Base-by-base conservation (phyloP, 2,113 vertebrate genomes). In the Bambusicola thoracicus region DNA sequence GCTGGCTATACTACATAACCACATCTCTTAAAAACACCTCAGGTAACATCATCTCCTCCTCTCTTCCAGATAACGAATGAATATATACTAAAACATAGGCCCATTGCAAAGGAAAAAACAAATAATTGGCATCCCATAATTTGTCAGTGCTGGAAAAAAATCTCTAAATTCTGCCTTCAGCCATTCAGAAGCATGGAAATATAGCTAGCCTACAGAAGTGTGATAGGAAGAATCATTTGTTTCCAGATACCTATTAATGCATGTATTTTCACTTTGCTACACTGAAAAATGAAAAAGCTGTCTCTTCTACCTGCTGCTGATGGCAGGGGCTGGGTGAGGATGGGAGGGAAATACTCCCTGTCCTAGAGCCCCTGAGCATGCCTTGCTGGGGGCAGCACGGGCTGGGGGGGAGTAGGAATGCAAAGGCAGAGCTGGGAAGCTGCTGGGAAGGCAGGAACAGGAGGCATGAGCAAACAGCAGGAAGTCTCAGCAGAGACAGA, bases 1-100 rank as follows among this genome's bases (percentile, higher is more conserved):
- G 16, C 15, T 68, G 65, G 66, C 51, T 29, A 81, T 29, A 61
- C 56, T 79, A 89, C 88, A n/a, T 91, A 94, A 87, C 22, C 70
- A 90, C 69, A 67, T 25, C 5, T 12, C 29, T 36, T 76, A 56
- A 89, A 94, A 91, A 78, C 6, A 94, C 24, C 55, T 73, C 58
- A 29, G 43, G 69, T 58, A 91, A 87, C 85, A 76, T 61, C 19
- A 83, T 9, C 5, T 2, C 10, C 5, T 73, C 81, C 61, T 77
- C 16, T 49, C 68, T 85, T 85, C 59, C 59, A 74, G 15, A 34
- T 30, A 70, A 85, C 34, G 11, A 76, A 68, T 79, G 6, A 68
- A 63, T 29, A 46, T 13, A 17, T 29, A 66, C 9, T 41, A 55
- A 81, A 87, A 53, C 29, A 48, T 8, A 48, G 58, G 25, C 8